Evolutionary conservation across 1,140 invertebrate species (phyloP), one percentile per base, ranked within the genome.

Genomic region (Orchestia grillus): DNA sequence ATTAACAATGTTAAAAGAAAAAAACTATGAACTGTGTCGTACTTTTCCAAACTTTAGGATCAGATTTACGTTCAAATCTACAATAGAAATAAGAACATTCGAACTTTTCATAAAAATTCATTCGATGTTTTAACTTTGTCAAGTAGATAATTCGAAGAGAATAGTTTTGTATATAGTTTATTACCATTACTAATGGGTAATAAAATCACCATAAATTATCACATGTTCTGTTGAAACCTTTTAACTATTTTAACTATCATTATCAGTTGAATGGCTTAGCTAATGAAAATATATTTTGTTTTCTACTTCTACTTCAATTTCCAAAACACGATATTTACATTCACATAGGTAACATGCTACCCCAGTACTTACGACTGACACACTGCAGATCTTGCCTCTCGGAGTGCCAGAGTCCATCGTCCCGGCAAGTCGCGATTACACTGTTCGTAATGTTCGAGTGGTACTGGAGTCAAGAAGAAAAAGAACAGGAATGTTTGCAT

Each of bases 341-440:
- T 15, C 15, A 36, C 1, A 36, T 77, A 77, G 15, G 62, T 77
- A 36, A 28, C 36, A 77, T 77, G 36, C 3, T 19, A 36, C 36
- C 3, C 4, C 44, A 47, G 16, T 40, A 94, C 92, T 47, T 0
- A 94, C 92, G 28, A 6, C 1, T 94, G 44, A 94, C 44, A 40
- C 92, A 94, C 44, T 94, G 44, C 44, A 94, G 92, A 44, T 94
- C 92, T 8, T 47, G 8, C 43, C 92, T 42, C 36, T 94, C 92
- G 92, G 45, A 94, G 44, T 44, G 43, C 92, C 92, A 94, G 8
- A 44, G 43, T 11, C 92, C 92, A 36, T 94, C 92, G 0, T 94
- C 44, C 6, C 19, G 8, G 44, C 92, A 94, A 0, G 44, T 94
- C 41, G 47, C 92, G 16, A n/a, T 4, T 8, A n/a, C 92, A 8